Conservation (phyloP, 1,140 invertebrate species). For the Drosophila sproati region DNA sequence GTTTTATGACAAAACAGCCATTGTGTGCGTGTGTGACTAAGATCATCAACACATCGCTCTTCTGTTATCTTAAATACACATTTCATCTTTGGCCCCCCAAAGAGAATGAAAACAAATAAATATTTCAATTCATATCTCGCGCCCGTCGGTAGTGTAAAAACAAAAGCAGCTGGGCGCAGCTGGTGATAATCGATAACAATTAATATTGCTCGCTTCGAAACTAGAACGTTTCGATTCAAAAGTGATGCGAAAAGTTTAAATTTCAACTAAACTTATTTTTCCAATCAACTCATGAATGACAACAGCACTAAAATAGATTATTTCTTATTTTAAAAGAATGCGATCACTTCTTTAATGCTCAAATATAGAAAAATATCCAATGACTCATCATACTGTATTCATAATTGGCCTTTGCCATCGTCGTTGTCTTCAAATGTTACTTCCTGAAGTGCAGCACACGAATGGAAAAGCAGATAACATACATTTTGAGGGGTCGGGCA, state of each 20-base stretch:
- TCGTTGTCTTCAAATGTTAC: neutral
- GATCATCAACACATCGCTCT: neutral
- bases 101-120: neutral
- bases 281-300: neutral
- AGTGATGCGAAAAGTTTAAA: neutral
- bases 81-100: neutral
- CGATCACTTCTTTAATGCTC: neutral
- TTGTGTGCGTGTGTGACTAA: neutral
- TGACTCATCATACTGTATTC: neutral
- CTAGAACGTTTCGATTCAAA: neutral
- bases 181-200: neutral
- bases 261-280: neutral
- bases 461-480: constrained; percentile 3
- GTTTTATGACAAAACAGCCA: neutral
- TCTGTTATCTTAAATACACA: neutral
- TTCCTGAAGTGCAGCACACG: neutral
- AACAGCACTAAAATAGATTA: too few relatives aligned
- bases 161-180: neutral
- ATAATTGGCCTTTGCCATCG: neutral
- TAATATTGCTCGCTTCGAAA: neutral
- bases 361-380: neutral
- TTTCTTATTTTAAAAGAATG: too few relatives aligned
- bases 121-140: neutral
- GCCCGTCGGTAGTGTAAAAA: neutral
- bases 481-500: constrained; percentile 19